These are phyloP conservation scores for Hedya salicella DNA, from an alignment of 2,888 invertebrate species.

Conservation along the genomic window DNA sequence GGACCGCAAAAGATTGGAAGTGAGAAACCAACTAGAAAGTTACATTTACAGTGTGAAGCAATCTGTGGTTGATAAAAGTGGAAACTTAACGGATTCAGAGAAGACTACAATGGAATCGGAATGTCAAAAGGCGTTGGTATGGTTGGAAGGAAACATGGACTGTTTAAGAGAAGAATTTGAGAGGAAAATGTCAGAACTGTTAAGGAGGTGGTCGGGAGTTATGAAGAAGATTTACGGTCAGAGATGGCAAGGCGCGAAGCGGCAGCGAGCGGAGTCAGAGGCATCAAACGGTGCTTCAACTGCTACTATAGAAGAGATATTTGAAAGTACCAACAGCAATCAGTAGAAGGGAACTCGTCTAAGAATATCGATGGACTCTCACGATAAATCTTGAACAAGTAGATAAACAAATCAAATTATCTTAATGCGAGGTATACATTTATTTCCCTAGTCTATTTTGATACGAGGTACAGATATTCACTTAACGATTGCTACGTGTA, in stretches of 20 bases:
- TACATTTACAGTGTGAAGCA: constrained; percentile 66
- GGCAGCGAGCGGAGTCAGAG: constrained; percentile 54
- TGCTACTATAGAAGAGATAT: constrained; percentile 49
- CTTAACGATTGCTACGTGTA: too few relatives aligned
- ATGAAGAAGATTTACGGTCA: constrained; percentile 58
- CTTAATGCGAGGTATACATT: too few relatives aligned
- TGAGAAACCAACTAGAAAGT: constrained; percentile 67
- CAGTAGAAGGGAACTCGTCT: too few relatives aligned
- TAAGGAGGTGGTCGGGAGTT: constrained; percentile 60
- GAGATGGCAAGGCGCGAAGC: constrained; percentile 56
- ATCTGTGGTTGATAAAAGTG: constrained; percentile 56
- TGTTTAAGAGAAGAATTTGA: constrained; percentile 66
- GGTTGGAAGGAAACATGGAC: constrained; percentile 65
- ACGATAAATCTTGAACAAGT: too few relatives aligned
- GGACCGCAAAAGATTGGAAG: constrained; percentile 62
- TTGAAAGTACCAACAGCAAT: background rate
- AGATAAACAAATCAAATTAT: too few relatives aligned
- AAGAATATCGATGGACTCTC: too few relatives aligned
- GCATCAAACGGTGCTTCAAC: constrained; percentile 16
- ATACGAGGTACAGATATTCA: too few relatives aligned
- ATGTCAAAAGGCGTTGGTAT: constrained; percentile 59
- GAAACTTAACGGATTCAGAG: constrained; percentile 56
- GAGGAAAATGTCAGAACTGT: constrained; percentile 63
- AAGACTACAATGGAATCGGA: constrained; percentile 58
- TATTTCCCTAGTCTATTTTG: too few relatives aligned